Percentiles rank a stretch among this genome's conserved stretches.
Conservation (phyloP, 2,888 invertebrate species). For the Lasioglossum lativentre region DNA sequence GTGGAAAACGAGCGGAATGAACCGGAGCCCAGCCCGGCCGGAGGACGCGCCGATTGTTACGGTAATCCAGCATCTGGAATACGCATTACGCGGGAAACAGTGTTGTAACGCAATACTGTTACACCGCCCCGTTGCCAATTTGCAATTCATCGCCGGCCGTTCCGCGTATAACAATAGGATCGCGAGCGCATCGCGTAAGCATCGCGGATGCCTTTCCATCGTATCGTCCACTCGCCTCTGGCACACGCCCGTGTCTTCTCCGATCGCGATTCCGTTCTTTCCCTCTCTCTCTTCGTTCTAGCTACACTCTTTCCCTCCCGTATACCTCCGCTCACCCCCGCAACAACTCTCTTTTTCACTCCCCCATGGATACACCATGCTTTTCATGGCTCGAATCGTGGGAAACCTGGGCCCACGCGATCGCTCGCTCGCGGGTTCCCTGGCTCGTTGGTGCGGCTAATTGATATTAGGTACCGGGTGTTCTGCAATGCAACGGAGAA, state of each 20-base stretch:
- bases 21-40: slow-evolving; percentile 17
- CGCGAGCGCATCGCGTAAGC: slow-evolving; percentile 31
- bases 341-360: neutral
- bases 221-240: slow-evolving; percentile 12
- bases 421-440: neutral
- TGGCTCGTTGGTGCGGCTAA: neutral
- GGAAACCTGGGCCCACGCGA: slow-evolving; percentile 7
- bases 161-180: slow-evolving; percentile 49
- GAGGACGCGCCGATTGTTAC: slow-evolving; percentile 68
- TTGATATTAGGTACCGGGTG: slow-evolving; percentile 8
- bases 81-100: slow-evolving; percentile 61
- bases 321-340: neutral
- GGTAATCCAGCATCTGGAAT: slow-evolving; percentile 68
- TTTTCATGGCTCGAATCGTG: slow-evolving; percentile 30
- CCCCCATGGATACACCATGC: neutral
- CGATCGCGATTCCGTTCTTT: neutral
- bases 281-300: neutral
- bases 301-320: neutral
- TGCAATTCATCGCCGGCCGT: slow-evolving; percentile 64
- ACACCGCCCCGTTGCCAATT: slow-evolving; percentile 57
- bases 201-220: slow-evolving; percentile 50
- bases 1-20: neutral
- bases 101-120: slow-evolving; percentile 67
- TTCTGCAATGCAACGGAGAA: neutral
- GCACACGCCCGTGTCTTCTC: neutral